Evolutionary conservation across 2,888 invertebrate species (phyloP), one percentile per base, ranked within the genome.

Genomic region (Serripes groenlandicus): DNA sequence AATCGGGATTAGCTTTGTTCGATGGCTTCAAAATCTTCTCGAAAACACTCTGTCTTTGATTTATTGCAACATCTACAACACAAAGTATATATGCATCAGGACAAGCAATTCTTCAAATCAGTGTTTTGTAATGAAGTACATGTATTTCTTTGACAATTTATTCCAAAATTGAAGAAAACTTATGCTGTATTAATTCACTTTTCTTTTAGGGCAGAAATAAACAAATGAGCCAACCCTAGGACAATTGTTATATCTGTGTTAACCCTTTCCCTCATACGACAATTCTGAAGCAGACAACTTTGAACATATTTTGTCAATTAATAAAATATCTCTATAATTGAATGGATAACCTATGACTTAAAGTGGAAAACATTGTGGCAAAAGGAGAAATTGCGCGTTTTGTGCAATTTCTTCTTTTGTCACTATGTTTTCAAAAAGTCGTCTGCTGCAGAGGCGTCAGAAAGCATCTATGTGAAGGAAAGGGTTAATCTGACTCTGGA

Each of bases 11-110:
- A 3, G 83, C 79, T 26, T 75, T 74, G 35, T 78, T 83, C 7
- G 83, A 76, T 0, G 93, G 92, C 94, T 97, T 97, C 79, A 99
- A 95, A 92, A 99, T 98, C 94, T 97, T 97, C 72, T 97, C 97
- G 94, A 98, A 99, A 83, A 98, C 97, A 95, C 98, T 98, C 23
- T 97, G 97, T 86, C 97, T 95, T 80, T 96, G 96, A 92, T 97
- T 97, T 66, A 96, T 96, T 5, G 97, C 96, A 92, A 96, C 96
- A 86, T 94, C 95, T 94, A 85, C 28, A 79, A 72, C 7, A 62
- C 42, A 37, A 3, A 7, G 30, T 28, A 15, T n/a, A 56, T 26
- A 56, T 49, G 49, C n/a, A n/a, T n/a, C n/a, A n/a, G n/a, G n/a
- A n/a, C n/a, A n/a, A n/a, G n/a, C n/a, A n/a, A n/a, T n/a, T n/a